Conservation (phyloP, 2,113 vertebrate species). For the Apaloderma vittatum region DNA sequence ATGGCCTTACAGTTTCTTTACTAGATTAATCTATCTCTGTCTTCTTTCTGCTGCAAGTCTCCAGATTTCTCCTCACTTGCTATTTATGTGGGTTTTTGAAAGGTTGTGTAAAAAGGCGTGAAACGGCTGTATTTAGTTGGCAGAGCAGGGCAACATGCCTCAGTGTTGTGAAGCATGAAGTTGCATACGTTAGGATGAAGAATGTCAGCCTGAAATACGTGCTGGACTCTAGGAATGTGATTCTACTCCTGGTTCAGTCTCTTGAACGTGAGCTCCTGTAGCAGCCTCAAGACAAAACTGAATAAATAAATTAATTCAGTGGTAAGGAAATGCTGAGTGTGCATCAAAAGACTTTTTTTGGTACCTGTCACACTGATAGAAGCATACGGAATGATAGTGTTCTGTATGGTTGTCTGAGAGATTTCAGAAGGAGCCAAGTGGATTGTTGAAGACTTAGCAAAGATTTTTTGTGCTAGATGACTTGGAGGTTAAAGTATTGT, state of each 20-base stretch:
- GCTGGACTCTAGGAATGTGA: neutral
- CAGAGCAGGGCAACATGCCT: fast-evolving
- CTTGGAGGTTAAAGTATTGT: neutral
- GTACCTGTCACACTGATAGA: neutral
- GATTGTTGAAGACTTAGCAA: neutral
- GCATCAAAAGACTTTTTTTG: neutral
- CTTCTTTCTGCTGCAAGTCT: neutral
- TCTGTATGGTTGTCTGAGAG: neutral
- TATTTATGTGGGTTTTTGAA: neutral
- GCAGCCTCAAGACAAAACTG: neutral
- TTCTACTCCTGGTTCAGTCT: neutral
- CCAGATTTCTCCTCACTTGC: neutral
- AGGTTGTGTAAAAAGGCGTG: neutral
- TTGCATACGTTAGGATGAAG: neutral
- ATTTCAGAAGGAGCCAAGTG: neutral
- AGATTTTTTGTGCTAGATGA: neutral
- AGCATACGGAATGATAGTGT: neutral
- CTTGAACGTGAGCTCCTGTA: neutral
- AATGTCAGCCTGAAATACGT: neutral
- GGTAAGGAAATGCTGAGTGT: neutral
- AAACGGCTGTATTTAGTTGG: neutral
- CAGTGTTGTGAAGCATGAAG: neutral
- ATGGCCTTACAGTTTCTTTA: neutral
- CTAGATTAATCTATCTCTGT: neutral
- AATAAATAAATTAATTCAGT: neutral